Conservation (phyloP, 2,797 vertebrate genomes). For the Betta splendens region DNA sequence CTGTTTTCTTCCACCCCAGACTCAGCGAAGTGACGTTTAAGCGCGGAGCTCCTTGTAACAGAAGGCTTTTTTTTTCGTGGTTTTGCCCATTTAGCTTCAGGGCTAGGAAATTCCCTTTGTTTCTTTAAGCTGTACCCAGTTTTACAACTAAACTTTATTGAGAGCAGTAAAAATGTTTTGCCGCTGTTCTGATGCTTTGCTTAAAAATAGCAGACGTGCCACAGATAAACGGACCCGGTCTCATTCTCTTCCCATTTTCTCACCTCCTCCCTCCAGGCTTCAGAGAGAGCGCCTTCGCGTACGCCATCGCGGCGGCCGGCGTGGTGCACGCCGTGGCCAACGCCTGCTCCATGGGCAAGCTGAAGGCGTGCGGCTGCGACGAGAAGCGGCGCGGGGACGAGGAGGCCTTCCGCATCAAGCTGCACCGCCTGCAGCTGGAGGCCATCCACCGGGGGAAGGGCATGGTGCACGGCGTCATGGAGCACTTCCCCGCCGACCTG, state of each 20-base stretch:
- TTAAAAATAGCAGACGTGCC: constrained; percentile 13
- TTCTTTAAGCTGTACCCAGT: constrained; percentile 26
- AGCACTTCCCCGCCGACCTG: constrained; percentile 88
- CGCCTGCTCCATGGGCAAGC: constrained; percentile 94
- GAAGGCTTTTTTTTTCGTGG: constrained; percentile 3
- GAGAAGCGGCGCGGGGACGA: constrained; percentile 92
- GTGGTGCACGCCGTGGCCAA: constrained; percentile 97
- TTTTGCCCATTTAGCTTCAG: constrained; percentile 11
- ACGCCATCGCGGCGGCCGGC: constrained; percentile 93
- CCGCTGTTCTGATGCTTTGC: constrained; percentile 5
- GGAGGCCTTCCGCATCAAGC: constrained; percentile 93
- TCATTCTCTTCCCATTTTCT: constrained; percentile 23
- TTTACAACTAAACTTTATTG: constrained; percentile 34
- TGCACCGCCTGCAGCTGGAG: constrained; percentile 93
- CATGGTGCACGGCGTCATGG: constrained; percentile 95
- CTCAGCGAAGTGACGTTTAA: neutral
- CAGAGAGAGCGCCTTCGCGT: constrained; percentile 95
- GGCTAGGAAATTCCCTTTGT: constrained; percentile 20
- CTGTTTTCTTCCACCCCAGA: constrained; percentile 1
- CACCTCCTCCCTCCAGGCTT: constrained; percentile 83
- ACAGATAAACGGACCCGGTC: neutral
- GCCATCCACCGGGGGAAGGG: constrained; percentile 96
- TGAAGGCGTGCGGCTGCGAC: constrained; percentile 93
- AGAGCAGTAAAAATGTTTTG: constrained; percentile 18
- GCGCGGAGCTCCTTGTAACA: neutral